phyloP scores from a whole-genome alignment of 2,888 invertebrate species.

The Zygothrica quintamaculata region DNA sequence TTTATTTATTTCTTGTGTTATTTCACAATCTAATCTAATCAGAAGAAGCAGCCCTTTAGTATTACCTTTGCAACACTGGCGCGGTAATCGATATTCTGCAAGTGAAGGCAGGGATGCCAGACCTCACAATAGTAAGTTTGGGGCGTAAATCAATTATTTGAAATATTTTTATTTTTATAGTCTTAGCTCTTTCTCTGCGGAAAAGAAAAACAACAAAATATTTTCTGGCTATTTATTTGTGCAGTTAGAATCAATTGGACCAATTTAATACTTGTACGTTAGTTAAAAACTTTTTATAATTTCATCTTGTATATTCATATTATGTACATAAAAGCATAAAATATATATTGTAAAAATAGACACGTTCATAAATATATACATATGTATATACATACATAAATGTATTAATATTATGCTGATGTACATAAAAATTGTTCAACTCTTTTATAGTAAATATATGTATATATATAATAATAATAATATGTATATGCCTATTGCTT shows the following conservation, averaged over 20 bases:
- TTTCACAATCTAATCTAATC: slow-evolving; percentile 56
- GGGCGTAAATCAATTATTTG: slow-evolving; percentile 5
- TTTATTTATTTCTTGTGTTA: slow-evolving; percentile 39
- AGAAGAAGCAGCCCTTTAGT: slow-evolving; percentile 15
- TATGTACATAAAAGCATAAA: slow-evolving; percentile 70
- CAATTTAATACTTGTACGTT: slow-evolving; percentile 68
- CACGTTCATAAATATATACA: slow-evolving; percentile 42
- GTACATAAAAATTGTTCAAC: slow-evolving; percentile 43
- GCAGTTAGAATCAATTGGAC: slow-evolving; percentile 63
- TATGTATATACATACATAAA: slow-evolving; percentile 16
- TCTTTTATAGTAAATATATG: slow-evolving; percentile 25
- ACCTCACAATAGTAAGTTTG: background rate
- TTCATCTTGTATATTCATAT: slow-evolving; percentile 59
- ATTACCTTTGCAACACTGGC: slow-evolving; percentile 36
- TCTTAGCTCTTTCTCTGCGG: too few relatives aligned
- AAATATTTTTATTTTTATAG: background rate
- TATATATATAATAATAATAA: slow-evolving; percentile 45
- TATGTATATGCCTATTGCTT: slow-evolving; percentile 58
- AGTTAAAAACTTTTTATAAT: slow-evolving; percentile 53
- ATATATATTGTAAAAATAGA: slow-evolving; percentile 75
- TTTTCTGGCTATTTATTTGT: slow-evolving; percentile 22
- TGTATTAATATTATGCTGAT: slow-evolving; percentile 57
- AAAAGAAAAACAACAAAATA: too few relatives aligned
- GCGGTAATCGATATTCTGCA: slow-evolving; percentile 19
- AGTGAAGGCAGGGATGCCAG: slow-evolving; percentile 32